These are phyloP conservation scores for Epizoanthus rinbou DNA, from an alignment of 92 coral and sea anemone genomes.

Conservation along the genomic window DNA sequence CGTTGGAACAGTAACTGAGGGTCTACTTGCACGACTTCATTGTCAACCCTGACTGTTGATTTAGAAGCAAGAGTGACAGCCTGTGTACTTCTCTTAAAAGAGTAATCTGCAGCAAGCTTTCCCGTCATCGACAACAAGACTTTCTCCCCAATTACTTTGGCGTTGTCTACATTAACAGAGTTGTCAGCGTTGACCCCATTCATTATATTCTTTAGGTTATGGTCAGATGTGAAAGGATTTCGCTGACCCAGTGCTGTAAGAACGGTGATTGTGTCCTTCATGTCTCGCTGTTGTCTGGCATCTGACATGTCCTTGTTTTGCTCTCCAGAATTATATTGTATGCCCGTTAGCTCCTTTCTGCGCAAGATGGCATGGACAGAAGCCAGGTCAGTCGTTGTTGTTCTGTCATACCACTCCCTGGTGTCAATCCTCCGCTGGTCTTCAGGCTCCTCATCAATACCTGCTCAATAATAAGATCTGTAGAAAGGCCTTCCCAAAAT, in stretches of 20 bases:
- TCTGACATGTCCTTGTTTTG: constrained; percentile 14
- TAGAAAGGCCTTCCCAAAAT: constrained; percentile 5
- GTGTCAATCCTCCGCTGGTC: constrained; percentile 2
- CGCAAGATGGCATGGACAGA: constrained; percentile 35
- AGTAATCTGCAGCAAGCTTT: not conserved
- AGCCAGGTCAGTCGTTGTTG: constrained; percentile 22
- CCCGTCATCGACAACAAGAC: constrained; percentile 34
- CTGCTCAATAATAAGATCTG: constrained; percentile 3
- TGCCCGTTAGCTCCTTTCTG: constrained; percentile 28
- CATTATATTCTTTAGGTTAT: not conserved
- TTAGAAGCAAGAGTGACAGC: not conserved
- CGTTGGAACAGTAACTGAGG: constrained; percentile 43
- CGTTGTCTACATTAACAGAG: not conserved
- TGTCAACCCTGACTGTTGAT: not conserved
- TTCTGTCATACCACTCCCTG: constrained; percentile 3
- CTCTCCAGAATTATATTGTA: constrained; percentile 4
- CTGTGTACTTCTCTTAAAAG: not conserved
- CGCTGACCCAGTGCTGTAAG: not conserved
- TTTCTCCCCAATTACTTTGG: constrained; percentile 32
- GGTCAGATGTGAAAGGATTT: constrained; percentile 16
- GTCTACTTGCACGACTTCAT: constrained; percentile 37
- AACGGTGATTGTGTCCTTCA: constrained; percentile 7
- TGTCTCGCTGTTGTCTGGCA: constrained; percentile 22
- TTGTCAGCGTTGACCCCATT: not conserved
- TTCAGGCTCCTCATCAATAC: constrained; percentile 26